Base-by-base conservation (phyloP, 1,140 invertebrate genomes). In the Temnothorax nylanderi region DNA sequence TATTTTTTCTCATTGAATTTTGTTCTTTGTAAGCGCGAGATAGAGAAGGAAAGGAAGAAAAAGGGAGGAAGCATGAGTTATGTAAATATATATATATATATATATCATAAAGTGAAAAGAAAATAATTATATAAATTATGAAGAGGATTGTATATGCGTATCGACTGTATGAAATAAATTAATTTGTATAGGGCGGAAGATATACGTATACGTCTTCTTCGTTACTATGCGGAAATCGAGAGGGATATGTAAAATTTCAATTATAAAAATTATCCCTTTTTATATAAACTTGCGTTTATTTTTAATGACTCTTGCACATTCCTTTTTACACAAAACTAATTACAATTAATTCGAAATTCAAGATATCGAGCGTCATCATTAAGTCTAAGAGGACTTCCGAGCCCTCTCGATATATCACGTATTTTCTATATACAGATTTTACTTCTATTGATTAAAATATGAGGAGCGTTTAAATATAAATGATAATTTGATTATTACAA, bases 251-350 rank as follows among this genome's bases (percentile, higher is more conserved):
- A 80, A 93, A 94, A 90, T 89, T 91, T 92, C 86, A 88, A 92
- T 91, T 93, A 94, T 93, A 94, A 94, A 94, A 91, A 92, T 89
- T 88, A 92, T 93, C 89, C 91, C 87, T 92, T 92, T 91, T 91
- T 85, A 47, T 69, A 56, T 69, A 86, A 69, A 86, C 16, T 60
- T 7, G 16, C 2, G 34, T 62, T 37, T 75, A 49, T 85, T 18
- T 47, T 56, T 77, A 74, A 44, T 32, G 18, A 74, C 5, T 81
- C 18, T 26, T 26, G 26, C 26, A 26, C 6, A 47, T 5, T 32
- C 21, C 7, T n/a, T 21, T 60, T 54, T n/a, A 51, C 16, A 51
- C 4, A 67, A n/a, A 67, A 41, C 3, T 65, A 62, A 10, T 67
- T 51, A 26, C n/a, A 58, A 51, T 62, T 62, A 34, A 56, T 37